Evolutionary conservation across 1,140 invertebrate species (phyloP).

Genomic region (Belonocnema kinseyi): DNA sequence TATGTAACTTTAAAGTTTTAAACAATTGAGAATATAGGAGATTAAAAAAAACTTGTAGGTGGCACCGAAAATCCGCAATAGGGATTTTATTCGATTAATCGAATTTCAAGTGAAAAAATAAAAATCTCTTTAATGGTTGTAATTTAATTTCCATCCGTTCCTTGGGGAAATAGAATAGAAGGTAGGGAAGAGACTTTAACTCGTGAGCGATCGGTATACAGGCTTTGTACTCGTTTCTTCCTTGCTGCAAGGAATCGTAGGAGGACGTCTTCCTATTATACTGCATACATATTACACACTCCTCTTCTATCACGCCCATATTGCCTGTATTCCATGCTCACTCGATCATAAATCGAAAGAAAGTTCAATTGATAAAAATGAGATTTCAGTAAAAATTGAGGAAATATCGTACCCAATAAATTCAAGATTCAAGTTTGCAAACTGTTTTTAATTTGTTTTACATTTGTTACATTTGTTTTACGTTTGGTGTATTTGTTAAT

Average conservation of each 20-base stretch:
- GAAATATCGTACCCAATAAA: too few species aligned
- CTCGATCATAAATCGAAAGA: slow-evolving; percentile 26
- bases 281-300: slow-evolving; percentile 11
- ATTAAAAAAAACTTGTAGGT: neutral
- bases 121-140: slow-evolving; percentile 7
- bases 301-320: slow-evolving; percentile 22
- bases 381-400: neutral
- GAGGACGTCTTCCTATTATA: slow-evolving; percentile 31
- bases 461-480: too few species aligned
- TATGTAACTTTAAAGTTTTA: neutral
- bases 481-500: too few species aligned
- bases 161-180: slow-evolving; percentile 28
- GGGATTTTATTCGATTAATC: neutral
- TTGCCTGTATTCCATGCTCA: slow-evolving; percentile 19
- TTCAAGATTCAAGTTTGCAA: too few species aligned
- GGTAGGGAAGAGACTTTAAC: slow-evolving; percentile 29
- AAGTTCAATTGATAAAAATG: slow-evolving; percentile 15
- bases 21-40: neutral
- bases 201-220: slow-evolving; percentile 6
- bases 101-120: neutral
- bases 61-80: too few species aligned
- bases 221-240: slow-evolving; percentile 26
- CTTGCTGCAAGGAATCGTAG: slow-evolving; percentile 28
- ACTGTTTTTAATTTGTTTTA: too few species aligned
- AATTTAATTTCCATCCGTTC: slow-evolving; percentile 14